Evolutionary conservation across 35 echinoderm and acorn worm species (phyloP).

Genomic region (Heliocidaris tuberculata): DNA sequence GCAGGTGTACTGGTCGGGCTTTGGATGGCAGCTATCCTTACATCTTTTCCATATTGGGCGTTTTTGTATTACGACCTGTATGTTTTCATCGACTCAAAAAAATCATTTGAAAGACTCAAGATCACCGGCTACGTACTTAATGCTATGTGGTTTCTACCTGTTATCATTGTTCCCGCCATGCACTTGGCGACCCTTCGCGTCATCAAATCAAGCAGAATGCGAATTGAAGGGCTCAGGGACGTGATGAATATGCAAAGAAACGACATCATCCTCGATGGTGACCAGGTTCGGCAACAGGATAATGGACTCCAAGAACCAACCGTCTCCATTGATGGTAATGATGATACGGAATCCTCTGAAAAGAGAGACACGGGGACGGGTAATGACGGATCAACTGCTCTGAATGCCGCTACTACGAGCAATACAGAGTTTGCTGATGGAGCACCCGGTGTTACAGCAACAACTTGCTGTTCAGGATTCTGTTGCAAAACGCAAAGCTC

Average conservation of each 20-base stretch:
- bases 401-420: not conserved
- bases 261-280: not conserved
- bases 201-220: not conserved
- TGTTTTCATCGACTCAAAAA: not conserved
- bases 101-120: not conserved
- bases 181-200: conserved; percentile 6
- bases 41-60: not conserved
- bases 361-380: not conserved
- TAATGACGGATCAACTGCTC: not conserved
- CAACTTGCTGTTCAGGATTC: not conserved
- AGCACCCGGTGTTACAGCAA: not conserved
- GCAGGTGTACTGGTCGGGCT: not conserved
- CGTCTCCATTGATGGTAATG: not conserved
- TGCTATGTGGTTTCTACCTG: not conserved
- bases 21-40: not conserved
- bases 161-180: conserved; percentile 19
- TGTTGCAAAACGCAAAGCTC: not conserved
- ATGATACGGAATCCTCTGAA: not conserved
- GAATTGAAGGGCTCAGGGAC: not conserved
- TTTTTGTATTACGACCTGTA: not conserved
- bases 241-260: not conserved
- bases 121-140: not conserved
- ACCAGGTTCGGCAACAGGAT: not conserved
- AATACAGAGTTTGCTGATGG: not conserved
- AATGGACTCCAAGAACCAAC: not conserved